Conservation (phyloP, 2,888 invertebrate genomes). For the Zonitis immaculata region DNA sequence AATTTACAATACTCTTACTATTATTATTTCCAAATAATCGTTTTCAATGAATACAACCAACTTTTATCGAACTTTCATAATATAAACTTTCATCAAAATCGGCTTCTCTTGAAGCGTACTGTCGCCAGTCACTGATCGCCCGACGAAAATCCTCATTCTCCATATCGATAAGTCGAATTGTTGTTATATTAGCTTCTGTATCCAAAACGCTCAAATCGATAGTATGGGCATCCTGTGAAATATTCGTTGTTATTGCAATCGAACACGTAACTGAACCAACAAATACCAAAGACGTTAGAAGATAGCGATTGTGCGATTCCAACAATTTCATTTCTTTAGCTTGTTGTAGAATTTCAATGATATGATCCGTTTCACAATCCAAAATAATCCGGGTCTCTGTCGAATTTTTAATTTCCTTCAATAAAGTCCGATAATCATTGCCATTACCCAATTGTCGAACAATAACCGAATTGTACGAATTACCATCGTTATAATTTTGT, state of each 20-base stretch:
- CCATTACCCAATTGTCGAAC: slow-evolving; percentile 32
- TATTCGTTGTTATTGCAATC: neutral
- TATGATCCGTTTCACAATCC: slow-evolving; percentile 65
- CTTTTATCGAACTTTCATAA: slow-evolving; percentile 4
- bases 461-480: slow-evolving; percentile 27
- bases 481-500: slow-evolving; percentile 25
- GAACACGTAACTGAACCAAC: neutral
- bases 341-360: slow-evolving; percentile 57
- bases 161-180: slow-evolving; percentile 60
- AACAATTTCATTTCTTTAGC: slow-evolving; percentile 77
- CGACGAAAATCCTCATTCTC: slow-evolving; percentile 50
- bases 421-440: slow-evolving; percentile 51
- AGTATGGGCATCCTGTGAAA: slow-evolving; percentile 57
- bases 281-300: slow-evolving; percentile 58
- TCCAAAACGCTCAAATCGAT: slow-evolving; percentile 57
- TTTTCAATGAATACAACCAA: too few species aligned
- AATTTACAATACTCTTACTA: too few species aligned
- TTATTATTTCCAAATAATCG: too few species aligned
- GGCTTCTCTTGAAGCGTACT: slow-evolving; percentile 6
- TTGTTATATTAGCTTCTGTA: slow-evolving; percentile 65
- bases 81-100: neutral
- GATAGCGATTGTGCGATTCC: slow-evolving; percentile 64
- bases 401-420: slow-evolving; percentile 72
- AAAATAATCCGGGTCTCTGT: slow-evolving; percentile 69
- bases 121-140: slow-evolving; percentile 13